A percentile compares a stretch with the other conserved stretches of the same genome.
These are phyloP conservation scores for Anodontia alba DNA, from an alignment of 2,888 invertebrate genomes.

Conservation along the genomic window DNA sequence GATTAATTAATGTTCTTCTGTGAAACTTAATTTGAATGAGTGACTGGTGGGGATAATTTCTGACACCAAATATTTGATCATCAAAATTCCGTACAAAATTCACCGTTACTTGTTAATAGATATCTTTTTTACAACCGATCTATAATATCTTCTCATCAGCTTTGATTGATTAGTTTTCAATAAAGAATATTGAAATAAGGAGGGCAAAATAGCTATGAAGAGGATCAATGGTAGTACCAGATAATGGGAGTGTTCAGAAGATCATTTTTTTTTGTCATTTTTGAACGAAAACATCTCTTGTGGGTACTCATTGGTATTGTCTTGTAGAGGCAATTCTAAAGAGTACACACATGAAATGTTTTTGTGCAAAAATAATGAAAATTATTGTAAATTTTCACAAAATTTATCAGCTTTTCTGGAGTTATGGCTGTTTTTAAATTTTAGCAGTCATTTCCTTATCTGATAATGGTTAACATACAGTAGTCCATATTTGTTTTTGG, in stretches of 20 bases:
- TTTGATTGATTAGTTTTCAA: slow-evolving; percentile 13
- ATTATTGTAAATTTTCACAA: too few relatives aligned
- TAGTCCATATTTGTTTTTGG: background rate
- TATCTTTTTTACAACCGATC: background rate
- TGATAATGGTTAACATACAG: background rate
- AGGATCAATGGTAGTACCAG: too few relatives aligned
- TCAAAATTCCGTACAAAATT: background rate
- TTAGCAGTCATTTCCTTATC: background rate
- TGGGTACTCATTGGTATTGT: too few relatives aligned
- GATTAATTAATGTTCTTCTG: too few relatives aligned
- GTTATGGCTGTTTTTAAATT: background rate
- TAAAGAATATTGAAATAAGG: slow-evolving; percentile 10
- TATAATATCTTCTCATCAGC: background rate
- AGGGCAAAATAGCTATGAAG: slow-evolving; percentile 2
- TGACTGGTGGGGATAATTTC: background rate
- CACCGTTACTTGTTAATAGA: background rate
- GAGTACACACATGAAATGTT: too few relatives aligned
- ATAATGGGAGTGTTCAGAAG: too few relatives aligned
- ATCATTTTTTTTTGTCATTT: too few relatives aligned
- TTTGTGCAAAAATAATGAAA: too few relatives aligned
- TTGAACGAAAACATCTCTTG: too few relatives aligned
- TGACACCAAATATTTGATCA: background rate
- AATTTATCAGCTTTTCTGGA: too few relatives aligned
- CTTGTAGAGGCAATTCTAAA: too few relatives aligned
- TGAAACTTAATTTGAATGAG: background rate